phyloP scores from a whole-genome alignment of 2,888 invertebrate species.

The Drosophila koepferae region DNA sequence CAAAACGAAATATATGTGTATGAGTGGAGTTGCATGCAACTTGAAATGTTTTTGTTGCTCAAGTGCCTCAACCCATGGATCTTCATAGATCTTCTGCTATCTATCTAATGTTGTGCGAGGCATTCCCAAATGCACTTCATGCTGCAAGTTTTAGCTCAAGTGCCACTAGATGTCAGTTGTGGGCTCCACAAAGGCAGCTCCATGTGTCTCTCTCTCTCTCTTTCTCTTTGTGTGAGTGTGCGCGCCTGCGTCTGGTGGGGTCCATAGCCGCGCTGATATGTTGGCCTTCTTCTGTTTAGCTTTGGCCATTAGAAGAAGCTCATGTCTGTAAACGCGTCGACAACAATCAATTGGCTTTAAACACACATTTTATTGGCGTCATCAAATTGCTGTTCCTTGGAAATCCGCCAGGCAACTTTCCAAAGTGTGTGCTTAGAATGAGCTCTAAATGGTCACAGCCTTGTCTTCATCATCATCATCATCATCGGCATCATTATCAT shows the following conservation, averaged over 20 bases:
- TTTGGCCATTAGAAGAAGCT: constrained; percentile 73
- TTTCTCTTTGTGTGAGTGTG: constrained; percentile 28
- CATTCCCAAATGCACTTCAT: constrained; percentile 73
- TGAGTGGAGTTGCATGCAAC: constrained; percentile 47
- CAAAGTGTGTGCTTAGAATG: constrained; percentile 67
- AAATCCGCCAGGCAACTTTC: constrained; percentile 77
- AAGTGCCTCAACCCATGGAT: constrained; percentile 24
- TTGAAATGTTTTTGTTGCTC: constrained; percentile 38
- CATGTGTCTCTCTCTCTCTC: constrained; percentile 9
- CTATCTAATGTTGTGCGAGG: constrained; percentile 35
- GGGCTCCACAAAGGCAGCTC: constrained; percentile 46
- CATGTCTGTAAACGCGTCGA: constrained; percentile 69
- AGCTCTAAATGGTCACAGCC: constrained; percentile 67
- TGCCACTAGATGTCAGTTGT: constrained; percentile 76
- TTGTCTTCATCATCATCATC: constrained; percentile 41
- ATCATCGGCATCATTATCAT: constrained; percentile 26
- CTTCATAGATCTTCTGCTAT: constrained; percentile 14
- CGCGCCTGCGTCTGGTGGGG: constrained; percentile 59
- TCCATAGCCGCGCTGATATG: constrained; percentile 42
- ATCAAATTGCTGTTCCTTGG: constrained; percentile 76
- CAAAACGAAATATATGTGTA: not conserved
- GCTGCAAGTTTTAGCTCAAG: constrained; percentile 75
- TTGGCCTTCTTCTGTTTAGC: constrained; percentile 37
- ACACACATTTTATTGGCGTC: constrained; percentile 80
- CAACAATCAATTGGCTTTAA: constrained; percentile 78